Conservation (phyloP, 1,140 invertebrate species). For the Belonocnema kinseyi region DNA sequence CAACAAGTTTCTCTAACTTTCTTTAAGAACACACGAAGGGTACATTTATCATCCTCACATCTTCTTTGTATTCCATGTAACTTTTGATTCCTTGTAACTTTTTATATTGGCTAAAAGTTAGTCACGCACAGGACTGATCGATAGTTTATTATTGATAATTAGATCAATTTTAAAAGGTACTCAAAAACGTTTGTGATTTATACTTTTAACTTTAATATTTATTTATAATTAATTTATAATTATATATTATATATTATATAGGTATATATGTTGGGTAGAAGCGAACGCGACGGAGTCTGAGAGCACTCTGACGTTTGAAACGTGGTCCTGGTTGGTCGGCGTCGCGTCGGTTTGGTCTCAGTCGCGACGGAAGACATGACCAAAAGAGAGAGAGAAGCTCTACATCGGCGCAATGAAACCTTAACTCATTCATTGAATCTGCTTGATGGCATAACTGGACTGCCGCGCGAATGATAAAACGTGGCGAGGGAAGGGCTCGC, state of each 20-base stretch:
- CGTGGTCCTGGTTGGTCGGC: constrained; percentile 53
- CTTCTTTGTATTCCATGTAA: no score
- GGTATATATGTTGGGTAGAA: constrained; percentile 42
- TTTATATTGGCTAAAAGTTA: no score
- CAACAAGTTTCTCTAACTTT: no score
- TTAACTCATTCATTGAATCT: constrained; percentile 57
- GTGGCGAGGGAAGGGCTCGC: constrained; percentile 32
- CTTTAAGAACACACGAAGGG: no score
- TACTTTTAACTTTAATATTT: not conserved
- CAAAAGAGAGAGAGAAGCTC: constrained; percentile 6
- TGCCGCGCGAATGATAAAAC: constrained; percentile 39
- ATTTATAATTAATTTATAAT: constrained; percentile 27
- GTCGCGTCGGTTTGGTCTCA: constrained; percentile 39
- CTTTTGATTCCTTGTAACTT: no score
- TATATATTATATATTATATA: constrained; percentile 23
- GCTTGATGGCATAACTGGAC: constrained; percentile 34
- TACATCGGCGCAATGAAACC: constrained; percentile 49
- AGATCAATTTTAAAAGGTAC: no score
- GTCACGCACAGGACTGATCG: no score
- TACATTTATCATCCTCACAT: no score
- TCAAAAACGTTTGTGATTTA: no score
- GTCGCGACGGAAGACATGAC: constrained; percentile 37
- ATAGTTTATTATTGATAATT: no score
- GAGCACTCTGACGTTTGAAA: constrained; percentile 62
- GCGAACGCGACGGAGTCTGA: constrained; percentile 65